phyloP scores from a whole-genome alignment of 2,797 vertebrate genomes.

The Serranus cabrilla region DNA sequence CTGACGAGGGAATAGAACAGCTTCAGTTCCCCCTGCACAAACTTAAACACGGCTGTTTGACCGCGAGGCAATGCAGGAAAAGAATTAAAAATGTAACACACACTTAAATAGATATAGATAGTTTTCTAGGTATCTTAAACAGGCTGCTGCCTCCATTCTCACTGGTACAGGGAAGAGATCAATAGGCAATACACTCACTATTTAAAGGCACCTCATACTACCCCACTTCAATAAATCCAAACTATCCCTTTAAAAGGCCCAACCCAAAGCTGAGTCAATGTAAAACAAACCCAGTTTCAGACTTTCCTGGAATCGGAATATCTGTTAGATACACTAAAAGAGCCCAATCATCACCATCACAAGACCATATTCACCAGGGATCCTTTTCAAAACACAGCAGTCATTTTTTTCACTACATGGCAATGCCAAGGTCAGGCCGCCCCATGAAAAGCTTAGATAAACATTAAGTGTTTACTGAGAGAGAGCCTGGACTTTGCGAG shows the following conservation, averaged over 20 bases:
- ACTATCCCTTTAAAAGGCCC: neutral
- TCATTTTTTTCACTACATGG: neutral
- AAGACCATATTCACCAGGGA: slow-evolving; percentile 22
- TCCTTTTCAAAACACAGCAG: slow-evolving; percentile 11
- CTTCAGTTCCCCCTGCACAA: no score
- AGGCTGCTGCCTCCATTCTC: no score
- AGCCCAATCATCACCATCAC: slow-evolving; percentile 9
- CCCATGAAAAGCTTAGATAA: slow-evolving; percentile 12
- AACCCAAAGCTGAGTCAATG: slow-evolving; percentile 7
- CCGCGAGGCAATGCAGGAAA: no score
- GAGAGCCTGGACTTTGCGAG: neutral
- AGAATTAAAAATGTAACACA: no score
- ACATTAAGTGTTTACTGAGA: slow-evolving; percentile 8
- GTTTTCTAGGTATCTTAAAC: no score
- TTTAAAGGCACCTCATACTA: no score
- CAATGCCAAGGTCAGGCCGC: slow-evolving; percentile 36
- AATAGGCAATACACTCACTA: no score
- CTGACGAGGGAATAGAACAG: no score
- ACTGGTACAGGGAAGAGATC: no score
- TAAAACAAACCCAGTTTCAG: slow-evolving; percentile 14
- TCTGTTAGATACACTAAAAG: neutral
- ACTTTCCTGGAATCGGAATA: neutral
- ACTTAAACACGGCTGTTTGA: no score
- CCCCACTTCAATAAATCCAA: no score
- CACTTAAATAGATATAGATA: no score